Evolutionary conservation across 2,113 vertebrate species (phyloP).

Genomic region (Chionis minor): DNA sequence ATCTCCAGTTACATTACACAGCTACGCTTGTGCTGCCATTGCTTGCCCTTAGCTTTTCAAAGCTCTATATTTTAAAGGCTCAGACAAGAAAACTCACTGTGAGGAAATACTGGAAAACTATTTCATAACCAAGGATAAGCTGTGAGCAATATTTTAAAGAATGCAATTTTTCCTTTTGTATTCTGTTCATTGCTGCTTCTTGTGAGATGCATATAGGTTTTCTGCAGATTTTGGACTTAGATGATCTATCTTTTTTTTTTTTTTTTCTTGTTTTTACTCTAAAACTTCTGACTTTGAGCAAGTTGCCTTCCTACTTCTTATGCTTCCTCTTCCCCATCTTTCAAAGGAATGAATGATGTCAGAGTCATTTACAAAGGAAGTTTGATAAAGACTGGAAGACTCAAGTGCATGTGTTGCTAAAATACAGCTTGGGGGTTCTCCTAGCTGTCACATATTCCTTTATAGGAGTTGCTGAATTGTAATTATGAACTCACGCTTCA

Average conservation of each 20-base stretch:
- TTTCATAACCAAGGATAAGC: not conserved
- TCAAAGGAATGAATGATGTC: not conserved
- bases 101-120: not conserved
- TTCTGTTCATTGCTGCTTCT: not conserved
- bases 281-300: not conserved
- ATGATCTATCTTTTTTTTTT: not conserved
- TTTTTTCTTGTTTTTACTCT: not conserved
- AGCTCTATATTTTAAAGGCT: not conserved
- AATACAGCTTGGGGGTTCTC: not conserved
- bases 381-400: not conserved
- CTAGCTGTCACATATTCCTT: not conserved
- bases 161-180: not conserved
- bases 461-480: not conserved
- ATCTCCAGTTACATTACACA: slow-evolving; percentile 8
- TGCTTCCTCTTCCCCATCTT: not conserved
- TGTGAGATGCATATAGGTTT: not conserved
- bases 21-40: not conserved
- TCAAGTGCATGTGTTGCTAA: not conserved
- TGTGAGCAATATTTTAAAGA: not conserved
- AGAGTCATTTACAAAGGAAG: not conserved
- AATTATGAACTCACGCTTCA: not conserved
- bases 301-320: not conserved
- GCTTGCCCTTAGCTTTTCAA: not conserved
- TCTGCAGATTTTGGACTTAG: not conserved
- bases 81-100: not conserved